A percentile compares a stretch with the other conserved stretches of the same genome.
These are phyloP conservation scores for Eristalinus sepulchralis DNA, from an alignment of 2,888 invertebrate genomes.

Conservation along the genomic window DNA sequence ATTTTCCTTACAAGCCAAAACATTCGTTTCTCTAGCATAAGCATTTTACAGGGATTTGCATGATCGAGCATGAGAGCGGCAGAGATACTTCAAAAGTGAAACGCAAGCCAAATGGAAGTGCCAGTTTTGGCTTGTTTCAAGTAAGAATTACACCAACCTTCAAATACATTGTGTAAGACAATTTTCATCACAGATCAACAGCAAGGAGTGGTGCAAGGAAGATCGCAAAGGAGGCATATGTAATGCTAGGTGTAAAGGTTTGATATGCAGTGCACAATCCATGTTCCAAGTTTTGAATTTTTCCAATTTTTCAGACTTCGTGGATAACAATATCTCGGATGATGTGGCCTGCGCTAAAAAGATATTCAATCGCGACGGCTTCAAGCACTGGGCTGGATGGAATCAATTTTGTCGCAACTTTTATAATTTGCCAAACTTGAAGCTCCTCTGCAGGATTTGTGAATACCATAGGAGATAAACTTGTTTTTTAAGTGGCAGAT, in stretches of 20 bases:
- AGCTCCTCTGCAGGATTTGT: conserved; percentile 74
- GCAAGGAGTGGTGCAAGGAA: conserved; percentile 86
- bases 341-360: conserved; percentile 86
- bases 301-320: conserved; percentile 82
- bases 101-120: conserved; percentile 83
- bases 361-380: conserved; percentile 84
- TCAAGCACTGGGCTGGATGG: conserved; percentile 80
- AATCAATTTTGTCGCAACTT: conserved; percentile 74
- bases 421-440: conserved; percentile 76
- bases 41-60: conserved; percentile 76
- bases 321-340: conserved; percentile 85
- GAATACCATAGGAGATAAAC: conserved; percentile 25
- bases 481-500: not conserved
- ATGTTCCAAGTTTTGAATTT: not conserved
- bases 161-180: not conserved
- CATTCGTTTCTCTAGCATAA: too few relatives aligned
- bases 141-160: conserved; percentile 20
- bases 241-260: conserved; percentile 87
- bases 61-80: conserved; percentile 84
- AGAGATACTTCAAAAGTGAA: conserved; percentile 84
- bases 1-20: too few relatives aligned
- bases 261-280: not conserved
- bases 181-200: conserved; percentile 83
- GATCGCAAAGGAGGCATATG: conserved; percentile 86
- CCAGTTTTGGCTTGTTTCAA: conserved; percentile 85